These are phyloP conservation scores for Theristicus caerulescens DNA, from an alignment of 2,113 vertebrate species.

Conservation along the genomic window DNA sequence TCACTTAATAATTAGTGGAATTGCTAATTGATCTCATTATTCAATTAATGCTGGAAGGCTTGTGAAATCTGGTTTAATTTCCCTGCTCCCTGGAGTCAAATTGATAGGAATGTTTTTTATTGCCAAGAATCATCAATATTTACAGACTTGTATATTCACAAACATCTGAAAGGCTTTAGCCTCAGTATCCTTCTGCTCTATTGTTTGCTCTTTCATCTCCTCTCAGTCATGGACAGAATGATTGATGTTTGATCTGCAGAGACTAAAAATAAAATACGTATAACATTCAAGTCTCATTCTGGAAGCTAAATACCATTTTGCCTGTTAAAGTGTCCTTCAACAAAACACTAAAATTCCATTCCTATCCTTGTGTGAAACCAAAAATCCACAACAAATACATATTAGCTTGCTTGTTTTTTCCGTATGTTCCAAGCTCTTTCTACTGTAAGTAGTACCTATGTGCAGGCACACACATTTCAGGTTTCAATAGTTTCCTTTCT, in stretches of 20 bases:
- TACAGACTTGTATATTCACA: slow-evolving; percentile 15
- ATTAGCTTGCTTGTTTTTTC: background rate
- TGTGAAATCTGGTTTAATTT: slow-evolving; percentile 48
- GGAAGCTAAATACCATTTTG: slow-evolving; percentile 9
- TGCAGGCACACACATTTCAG: background rate
- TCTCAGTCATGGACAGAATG: background rate
- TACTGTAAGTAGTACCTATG: background rate
- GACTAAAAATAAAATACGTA: background rate
- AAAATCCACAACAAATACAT: background rate
- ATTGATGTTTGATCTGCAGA: slow-evolving; percentile 21
- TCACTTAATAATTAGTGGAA: slow-evolving; percentile 44
- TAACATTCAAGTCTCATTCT: background rate
- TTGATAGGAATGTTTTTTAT: slow-evolving; percentile 28
- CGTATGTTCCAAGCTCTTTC: background rate
- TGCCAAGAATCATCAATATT: slow-evolving; percentile 47
- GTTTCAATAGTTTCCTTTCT: background rate
- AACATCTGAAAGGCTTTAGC: slow-evolving; percentile 8
- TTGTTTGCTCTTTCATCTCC: slow-evolving; percentile 23
- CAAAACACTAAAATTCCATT: background rate
- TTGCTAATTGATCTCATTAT: slow-evolving; percentile 56
- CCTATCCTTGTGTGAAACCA: background rate
- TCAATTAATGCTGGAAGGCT: slow-evolving; percentile 43
- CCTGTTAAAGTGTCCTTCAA: background rate
- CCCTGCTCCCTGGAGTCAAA: background rate
- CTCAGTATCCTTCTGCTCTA: background rate